These are phyloP conservation scores for Cartodere bifasciata DNA, from an alignment of 2,888 invertebrate species.

Conservation along the genomic window DNA sequence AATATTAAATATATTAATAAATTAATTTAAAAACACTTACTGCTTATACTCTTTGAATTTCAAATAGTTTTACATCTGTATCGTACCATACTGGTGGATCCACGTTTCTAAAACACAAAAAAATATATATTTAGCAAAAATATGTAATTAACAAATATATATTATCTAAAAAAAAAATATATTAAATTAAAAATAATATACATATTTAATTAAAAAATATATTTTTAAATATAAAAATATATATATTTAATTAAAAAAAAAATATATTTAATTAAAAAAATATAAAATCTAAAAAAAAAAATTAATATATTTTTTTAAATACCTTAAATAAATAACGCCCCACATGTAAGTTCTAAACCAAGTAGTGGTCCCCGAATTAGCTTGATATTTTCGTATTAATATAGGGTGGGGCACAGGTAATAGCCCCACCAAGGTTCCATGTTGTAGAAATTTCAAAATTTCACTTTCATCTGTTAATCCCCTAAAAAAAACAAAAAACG, in stretches of 20 bases:
- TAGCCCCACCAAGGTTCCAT: constrained; percentile 93
- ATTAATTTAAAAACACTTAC: background rate
- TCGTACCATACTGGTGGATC: constrained; percentile 99
- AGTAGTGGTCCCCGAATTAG: constrained; percentile 95
- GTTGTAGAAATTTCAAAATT: constrained; percentile 96
- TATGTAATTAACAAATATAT: background rate
- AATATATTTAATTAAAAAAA: background rate
- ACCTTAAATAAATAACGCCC: constrained; percentile 97
- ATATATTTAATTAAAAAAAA: background rate
- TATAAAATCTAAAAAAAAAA: constrained; percentile 6
- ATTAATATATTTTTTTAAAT: constrained; percentile 17
- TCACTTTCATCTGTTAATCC: constrained; percentile 98
- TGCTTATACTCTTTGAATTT: constrained; percentile 84
- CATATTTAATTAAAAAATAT: background rate
- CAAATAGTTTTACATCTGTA: constrained; percentile 96
- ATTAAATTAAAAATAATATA: constrained; percentile 3
- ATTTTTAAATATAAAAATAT: background rate
- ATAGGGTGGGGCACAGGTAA: constrained; percentile 99
- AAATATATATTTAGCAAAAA: constrained; percentile 3
- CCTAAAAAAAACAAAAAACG: constrained; percentile 45
- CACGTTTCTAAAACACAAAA: constrained; percentile 62
- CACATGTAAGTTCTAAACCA: constrained; percentile 99
- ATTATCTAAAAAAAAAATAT: background rate
- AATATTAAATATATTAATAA: too few species aligned
- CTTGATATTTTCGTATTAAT: constrained; percentile 96